Percentiles rank a stretch among this genome's conserved stretches.
These are phyloP conservation scores for Drosophila lacicola DNA, from an alignment of 2,888 invertebrate species.

Conservation along the genomic window DNA sequence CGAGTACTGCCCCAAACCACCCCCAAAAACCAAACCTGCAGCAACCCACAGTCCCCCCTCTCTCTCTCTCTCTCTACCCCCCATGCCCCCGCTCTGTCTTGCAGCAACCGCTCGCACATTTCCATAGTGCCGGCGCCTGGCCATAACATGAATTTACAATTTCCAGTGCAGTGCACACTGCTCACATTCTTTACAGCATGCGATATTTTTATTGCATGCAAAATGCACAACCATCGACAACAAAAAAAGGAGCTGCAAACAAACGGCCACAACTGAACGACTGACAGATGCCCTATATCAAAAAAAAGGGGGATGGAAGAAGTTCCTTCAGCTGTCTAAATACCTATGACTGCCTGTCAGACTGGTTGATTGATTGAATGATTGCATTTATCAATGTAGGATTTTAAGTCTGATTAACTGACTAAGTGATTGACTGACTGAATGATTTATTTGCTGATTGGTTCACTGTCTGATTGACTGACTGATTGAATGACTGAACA, in stretches of 20 bases:
- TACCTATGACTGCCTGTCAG: too few relatives aligned
- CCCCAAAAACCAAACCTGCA: conserved; percentile 5
- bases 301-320: neutral
- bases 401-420: too few relatives aligned
- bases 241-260: conserved; percentile 5
- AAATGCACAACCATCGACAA: conserved; percentile 52
- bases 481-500: too few relatives aligned
- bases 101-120: conserved; percentile 27
- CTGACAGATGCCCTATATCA: conserved; percentile 17
- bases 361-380: too few relatives aligned
- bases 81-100: neutral
- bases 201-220: conserved; percentile 77
- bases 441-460: too few relatives aligned
- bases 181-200: conserved; percentile 66
- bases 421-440: too few relatives aligned
- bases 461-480: too few relatives aligned
- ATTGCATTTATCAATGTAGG: too few relatives aligned
- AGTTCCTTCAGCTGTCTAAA: neutral
- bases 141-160: conserved; percentile 75
- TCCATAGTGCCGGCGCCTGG: conserved; percentile 49
- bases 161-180: conserved; percentile 68
- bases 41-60: too few relatives aligned
- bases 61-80: neutral
- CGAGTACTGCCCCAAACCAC: conserved; percentile 14
- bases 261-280: conserved; percentile 4